These are phyloP conservation scores for Oscheius sp. DNA, from an alignment of 2,888 invertebrate species.

Conservation along the genomic window DNA sequence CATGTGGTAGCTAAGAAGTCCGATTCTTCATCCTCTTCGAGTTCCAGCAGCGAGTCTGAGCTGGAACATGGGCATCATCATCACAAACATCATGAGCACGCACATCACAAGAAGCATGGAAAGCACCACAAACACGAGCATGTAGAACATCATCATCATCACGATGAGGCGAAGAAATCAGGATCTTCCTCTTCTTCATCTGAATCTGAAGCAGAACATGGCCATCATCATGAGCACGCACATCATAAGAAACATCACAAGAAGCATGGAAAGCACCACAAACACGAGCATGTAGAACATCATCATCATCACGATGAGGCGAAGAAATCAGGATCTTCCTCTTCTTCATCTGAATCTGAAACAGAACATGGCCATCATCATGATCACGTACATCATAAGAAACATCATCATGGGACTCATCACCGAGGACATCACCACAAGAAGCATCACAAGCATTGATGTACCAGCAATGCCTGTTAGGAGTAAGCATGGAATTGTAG, in stretches of 20 bases:
- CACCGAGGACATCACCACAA: neutral
- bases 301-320: conserved; percentile 9
- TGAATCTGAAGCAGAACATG: conserved; percentile 25
- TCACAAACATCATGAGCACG: neutral
- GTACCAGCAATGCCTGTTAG: neutral
- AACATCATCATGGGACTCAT: neutral
- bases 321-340: conserved; percentile 19
- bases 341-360: conserved; percentile 20
- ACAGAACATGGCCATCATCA: conserved; percentile 15
- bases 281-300: too few species aligned
- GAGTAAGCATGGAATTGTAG: neutral
- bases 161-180: conserved; percentile 11
- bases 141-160: conserved; percentile 14
- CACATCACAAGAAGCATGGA: neutral
- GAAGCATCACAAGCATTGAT: conserved; percentile 12
- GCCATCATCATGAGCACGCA: conserved; percentile 7
- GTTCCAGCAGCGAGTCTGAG: conserved; percentile 16
- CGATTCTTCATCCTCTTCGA: neutral
- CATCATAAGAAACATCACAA: conserved; percentile 8
- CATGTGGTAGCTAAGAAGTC: neutral
- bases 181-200: conserved; percentile 20
- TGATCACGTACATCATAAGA: neutral
- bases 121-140: neutral
- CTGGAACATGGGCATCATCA: conserved; percentile 12
- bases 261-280: conserved; percentile 10